Evolutionary conservation across 2,113 vertebrate genomes (phyloP), one percentile per base, ranked within the genome.

Genomic region (Rostratula benghalensis): DNA sequence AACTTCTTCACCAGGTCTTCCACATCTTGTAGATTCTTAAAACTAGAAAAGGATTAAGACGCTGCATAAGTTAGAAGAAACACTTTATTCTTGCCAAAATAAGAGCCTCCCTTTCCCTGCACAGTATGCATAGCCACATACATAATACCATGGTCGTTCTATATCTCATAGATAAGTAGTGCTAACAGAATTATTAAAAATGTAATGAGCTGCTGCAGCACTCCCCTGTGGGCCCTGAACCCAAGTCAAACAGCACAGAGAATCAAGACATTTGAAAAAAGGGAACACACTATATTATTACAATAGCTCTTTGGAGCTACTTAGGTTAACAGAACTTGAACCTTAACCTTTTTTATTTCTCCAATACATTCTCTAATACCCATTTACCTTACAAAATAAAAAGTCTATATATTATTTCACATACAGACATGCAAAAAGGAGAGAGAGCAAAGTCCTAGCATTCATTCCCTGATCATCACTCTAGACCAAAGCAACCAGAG

Each of bases 161-260:
- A 17, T 4, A 10, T 68, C 65, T 78, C 41, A n/a, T 0, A 48
- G n/a, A 7, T 11, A 63, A 78, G 37, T 1, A 63, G 37, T 17
- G 59, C 46, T 28, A 78, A 64, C 23, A 60, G 25, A 81, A 37
- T 14, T 76, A 39, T 39, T 39, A 39, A 39, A 39, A 1, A 22
- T 28, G 24, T 10, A 37, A 54, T 24, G 24, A 71, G 48, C 41
- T 74, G 35, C 48, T 69, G 50, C 87, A 90, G 78, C 92, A 78
- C 11, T 17, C 73, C 94, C 94, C 91, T 82, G 70, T 64, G 97
- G 97, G 97, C 97, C 93, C 97, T 50, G 39, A 97, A 97, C 85
- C 85, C 87, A 87, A 83, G 11, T 84, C 54, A 97, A 15, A 77
- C 12, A 61, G 65, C 64, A 57, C 43, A 74, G 22, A 84, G 8